phyloP scores from a whole-genome alignment of 2,113 vertebrate genomes.

The Mionectes macconnelli region DNA sequence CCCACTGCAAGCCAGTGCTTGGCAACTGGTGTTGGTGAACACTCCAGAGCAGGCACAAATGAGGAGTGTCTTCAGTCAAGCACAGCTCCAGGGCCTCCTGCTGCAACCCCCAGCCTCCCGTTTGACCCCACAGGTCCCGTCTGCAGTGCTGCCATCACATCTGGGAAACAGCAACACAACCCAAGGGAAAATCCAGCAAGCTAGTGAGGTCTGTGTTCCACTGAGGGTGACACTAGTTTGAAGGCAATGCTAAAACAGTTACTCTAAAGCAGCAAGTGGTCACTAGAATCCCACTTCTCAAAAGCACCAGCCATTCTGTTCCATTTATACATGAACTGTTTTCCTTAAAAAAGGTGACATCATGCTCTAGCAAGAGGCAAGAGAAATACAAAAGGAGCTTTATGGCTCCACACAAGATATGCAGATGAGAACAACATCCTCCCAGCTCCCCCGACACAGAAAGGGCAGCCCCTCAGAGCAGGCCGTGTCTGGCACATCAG shows the following conservation, averaged over 20 bases:
- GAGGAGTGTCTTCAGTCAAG: not conserved
- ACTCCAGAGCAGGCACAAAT: not conserved
- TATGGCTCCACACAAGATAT: conserved; percentile 14
- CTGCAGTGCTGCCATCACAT: not conserved
- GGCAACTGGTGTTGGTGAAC: not conserved
- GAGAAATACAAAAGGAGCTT: conserved; percentile 65
- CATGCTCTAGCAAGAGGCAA: conserved; percentile 34
- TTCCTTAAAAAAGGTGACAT: conserved; percentile 40
- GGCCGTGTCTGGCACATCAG: conserved; percentile 39
- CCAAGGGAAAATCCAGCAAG: not conserved
- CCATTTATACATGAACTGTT: not conserved
- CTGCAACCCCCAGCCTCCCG: not conserved
- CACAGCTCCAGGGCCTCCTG: not conserved
- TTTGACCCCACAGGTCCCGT: not conserved
- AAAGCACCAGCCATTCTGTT: not conserved
- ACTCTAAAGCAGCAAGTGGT: not conserved
- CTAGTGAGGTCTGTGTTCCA: not conserved
- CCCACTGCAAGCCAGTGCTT: not conserved
- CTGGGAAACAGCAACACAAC: not conserved
- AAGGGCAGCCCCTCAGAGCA: conserved; percentile 21
- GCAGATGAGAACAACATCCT: conserved; percentile 12
- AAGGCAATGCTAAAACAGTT: not conserved
- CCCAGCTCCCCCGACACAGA: not conserved
- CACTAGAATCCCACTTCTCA: not conserved
- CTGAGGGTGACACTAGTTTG: not conserved